A percentile compares a stretch with the other conserved stretches of the same genome.
phyloP scores from a whole-genome alignment of 2,113 vertebrate genomes.

The Perca flavescens region DNA sequence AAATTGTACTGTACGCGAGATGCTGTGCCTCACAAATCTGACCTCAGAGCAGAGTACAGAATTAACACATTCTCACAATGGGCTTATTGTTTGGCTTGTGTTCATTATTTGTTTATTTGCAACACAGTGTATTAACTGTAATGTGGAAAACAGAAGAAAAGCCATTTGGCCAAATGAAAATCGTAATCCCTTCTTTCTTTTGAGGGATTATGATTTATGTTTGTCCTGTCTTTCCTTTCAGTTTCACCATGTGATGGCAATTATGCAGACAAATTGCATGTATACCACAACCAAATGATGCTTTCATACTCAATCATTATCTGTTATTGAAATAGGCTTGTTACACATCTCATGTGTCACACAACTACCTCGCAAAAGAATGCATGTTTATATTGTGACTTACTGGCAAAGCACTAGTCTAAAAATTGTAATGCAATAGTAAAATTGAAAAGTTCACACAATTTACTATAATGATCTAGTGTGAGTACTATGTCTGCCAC shows the following conservation, averaged over 20 bases:
- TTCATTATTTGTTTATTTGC: constrained; percentile 68
- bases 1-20: constrained; percentile 44
- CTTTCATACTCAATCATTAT: constrained; percentile 18
- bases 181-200: constrained; percentile 60
- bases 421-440: background rate
- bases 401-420: background rate
- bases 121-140: constrained; percentile 53
- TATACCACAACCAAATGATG: constrained; percentile 9
- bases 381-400: background rate
- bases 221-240: constrained; percentile 15
- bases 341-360: background rate
- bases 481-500: background rate
- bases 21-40: constrained; percentile 44
- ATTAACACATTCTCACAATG: constrained; percentile 60
- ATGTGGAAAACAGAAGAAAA: constrained; percentile 57
- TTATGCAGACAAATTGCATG: constrained; percentile 24
- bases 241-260: constrained; percentile 34
- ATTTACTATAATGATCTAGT: constrained; percentile 2
- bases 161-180: constrained; percentile 44
- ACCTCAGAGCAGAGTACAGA: constrained; percentile 49
- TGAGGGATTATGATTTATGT: constrained; percentile 57
- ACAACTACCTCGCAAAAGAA: background rate
- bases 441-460: background rate
- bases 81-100: constrained; percentile 59
- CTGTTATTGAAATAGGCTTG: background rate